Percentiles rank a stretch among this genome's conserved stretches.
These are phyloP conservation scores for Acyrthosiphon pisum DNA, from an alignment of 1,140 invertebrate species.

Conservation along the genomic window DNA sequence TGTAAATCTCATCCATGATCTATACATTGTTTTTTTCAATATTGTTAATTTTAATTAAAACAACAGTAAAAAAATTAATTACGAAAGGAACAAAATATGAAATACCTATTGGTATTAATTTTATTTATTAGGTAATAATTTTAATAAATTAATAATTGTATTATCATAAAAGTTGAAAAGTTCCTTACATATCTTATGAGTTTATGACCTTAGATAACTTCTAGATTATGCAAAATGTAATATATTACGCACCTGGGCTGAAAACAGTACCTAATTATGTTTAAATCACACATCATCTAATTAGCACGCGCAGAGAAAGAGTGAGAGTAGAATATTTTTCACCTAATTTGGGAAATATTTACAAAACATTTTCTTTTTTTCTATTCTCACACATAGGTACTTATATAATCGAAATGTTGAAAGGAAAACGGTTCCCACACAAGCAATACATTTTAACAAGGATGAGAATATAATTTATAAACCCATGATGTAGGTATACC, in stretches of 20 bases:
- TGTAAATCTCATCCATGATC: not conserved
- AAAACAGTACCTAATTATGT: not conserved
- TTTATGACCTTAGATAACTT: not conserved
- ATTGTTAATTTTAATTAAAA: not conserved
- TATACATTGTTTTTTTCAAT: not conserved
- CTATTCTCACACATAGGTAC: conserved; percentile 1
- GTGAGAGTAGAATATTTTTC: conserved; percentile 30
- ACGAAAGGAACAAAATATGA: not conserved
- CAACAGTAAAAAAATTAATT: not conserved
- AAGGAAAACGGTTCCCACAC: conserved; percentile 44
- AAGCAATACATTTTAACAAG: not conserved
- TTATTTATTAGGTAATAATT: not conserved
- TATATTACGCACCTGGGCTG: not conserved
- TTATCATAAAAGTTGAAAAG: not conserved
- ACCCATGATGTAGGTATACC: not conserved
- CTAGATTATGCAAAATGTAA: not conserved
- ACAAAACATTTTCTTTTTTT: conserved; percentile 25
- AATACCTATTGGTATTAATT: not conserved
- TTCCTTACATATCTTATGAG: not conserved
- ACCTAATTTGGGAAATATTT: conserved; percentile 6
- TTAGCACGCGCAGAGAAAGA: not conserved
- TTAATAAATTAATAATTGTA: not conserved
- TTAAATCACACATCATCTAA: not conserved
- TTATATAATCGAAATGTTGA: conserved; percentile 34
- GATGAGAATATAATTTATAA: conserved; percentile 39